These are phyloP conservation scores for Nerophis lumbriciformis DNA, from an alignment of 2,113 vertebrate genomes.

Conservation along the genomic window DNA sequence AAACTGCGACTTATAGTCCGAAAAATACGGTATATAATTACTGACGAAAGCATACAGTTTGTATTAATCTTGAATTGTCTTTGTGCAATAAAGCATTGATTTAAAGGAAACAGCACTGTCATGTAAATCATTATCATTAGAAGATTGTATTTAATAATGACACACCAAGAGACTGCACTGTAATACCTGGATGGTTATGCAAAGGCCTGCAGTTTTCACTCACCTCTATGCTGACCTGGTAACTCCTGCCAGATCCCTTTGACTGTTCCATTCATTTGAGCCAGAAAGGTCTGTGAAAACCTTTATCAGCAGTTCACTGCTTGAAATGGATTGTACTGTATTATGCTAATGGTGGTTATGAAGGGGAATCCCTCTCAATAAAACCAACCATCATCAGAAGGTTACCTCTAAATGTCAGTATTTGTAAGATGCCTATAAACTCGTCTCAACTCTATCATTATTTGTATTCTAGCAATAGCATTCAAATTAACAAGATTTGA, in stretches of 20 bases:
- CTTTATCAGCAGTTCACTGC: slow-evolving; percentile 39
- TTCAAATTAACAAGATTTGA: too few relatives aligned
- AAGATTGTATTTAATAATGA: slow-evolving; percentile 25
- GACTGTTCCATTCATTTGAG: slow-evolving; percentile 39
- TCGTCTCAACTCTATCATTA: too few relatives aligned
- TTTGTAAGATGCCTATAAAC: neutral
- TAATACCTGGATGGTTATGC: slow-evolving; percentile 28
- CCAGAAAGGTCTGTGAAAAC: slow-evolving; percentile 18
- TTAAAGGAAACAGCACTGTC: neutral
- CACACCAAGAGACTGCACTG: slow-evolving; percentile 23
- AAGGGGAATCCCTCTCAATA: slow-evolving; percentile 13
- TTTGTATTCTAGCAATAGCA: too few relatives aligned
- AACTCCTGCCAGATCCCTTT: slow-evolving; percentile 39
- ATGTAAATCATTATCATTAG: neutral
- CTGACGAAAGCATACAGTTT: neutral
- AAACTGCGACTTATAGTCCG: too few relatives aligned
- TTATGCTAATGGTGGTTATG: slow-evolving; percentile 26
- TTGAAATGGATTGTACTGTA: slow-evolving; percentile 10
- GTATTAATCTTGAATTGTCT: neutral
- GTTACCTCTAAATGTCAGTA: slow-evolving; percentile 1
- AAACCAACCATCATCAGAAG: slow-evolving; percentile 1
- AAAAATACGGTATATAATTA: slow-evolving; percentile 11
- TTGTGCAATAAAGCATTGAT: neutral
- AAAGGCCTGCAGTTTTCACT: slow-evolving; percentile 38
- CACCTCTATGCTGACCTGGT: slow-evolving; percentile 21